Base-by-base conservation (phyloP, 2,113 vertebrate genomes). In the Nycticebus coucang region DNA sequence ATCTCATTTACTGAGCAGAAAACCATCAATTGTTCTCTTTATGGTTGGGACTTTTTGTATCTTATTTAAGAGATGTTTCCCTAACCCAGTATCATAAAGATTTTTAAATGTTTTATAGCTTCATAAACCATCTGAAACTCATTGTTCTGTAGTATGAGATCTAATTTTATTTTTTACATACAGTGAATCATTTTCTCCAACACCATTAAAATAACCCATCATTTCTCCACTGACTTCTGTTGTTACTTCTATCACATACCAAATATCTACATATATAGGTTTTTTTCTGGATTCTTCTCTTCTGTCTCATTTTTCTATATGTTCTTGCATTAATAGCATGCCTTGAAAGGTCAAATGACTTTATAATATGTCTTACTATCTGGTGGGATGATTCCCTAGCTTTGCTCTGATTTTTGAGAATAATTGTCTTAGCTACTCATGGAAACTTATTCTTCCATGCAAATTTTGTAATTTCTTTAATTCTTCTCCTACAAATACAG, bases 361-460 rank as follows among this genome's bases (percentile, higher is more conserved):
- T 81, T 26, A 57, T 37, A 74, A 41, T 91, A 24, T 59, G 17
- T 12, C 64, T 53, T n/a, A n/a, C 30, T 68, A 50, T 57, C 53
- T 72, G 6, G 75, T 53, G 30, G 53, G 13, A 6, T 37, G 35
- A 89, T 59, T 50, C 26, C 14, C 62, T 33, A 45, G 8, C 41
- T 92, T 72, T 89, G 37, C 55, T 92, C 53, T 37, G 75, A 83
- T 64, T 93, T 91, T 81, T 75, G 15, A 79, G 60, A 86, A 77
- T 11, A 33, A 7, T 84, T 86, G 1, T 80, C 33, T 66, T 82
- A 86, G 72, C 66, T 64, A n/a, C 35, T 86, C 8, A 17, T 41
- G n/a, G 86, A 77, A 82, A n/a, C 11, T 55, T 64, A 33, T 62
- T 87, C n/a, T 69, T 69, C 71, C 14, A 19, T 24, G 4, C 11